These are phyloP conservation scores for Andrena fulva DNA, from an alignment of 2,888 invertebrate genomes.

Conservation along the genomic window DNA sequence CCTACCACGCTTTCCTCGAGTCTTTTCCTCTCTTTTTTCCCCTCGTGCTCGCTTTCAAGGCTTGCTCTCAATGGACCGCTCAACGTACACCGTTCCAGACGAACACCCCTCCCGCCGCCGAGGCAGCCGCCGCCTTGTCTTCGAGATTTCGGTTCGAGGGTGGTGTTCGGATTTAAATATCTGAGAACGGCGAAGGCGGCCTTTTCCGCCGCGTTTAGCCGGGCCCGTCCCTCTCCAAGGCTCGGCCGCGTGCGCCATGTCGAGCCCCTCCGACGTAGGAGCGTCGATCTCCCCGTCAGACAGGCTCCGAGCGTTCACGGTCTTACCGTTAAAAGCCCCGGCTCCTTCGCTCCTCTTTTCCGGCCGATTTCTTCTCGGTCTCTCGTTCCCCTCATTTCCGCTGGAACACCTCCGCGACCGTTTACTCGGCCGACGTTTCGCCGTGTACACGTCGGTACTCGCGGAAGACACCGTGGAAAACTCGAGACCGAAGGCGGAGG, in stretches of 20 bases:
- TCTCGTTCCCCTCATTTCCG: slow-evolving; percentile 54
- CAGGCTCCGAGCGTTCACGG: slow-evolving; percentile 57
- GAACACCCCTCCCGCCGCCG: slow-evolving; percentile 22
- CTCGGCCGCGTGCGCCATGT: slow-evolving; percentile 39
- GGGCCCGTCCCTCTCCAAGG: slow-evolving; percentile 42
- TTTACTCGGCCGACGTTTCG: slow-evolving; percentile 27
- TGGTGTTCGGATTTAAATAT: slow-evolving; percentile 76
- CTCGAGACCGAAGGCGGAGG: slow-evolving; percentile 2
- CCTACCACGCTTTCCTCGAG: slow-evolving; percentile 13
- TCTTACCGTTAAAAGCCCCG: slow-evolving; percentile 66
- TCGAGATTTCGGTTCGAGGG: slow-evolving; percentile 65
- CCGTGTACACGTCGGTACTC: slow-evolving; percentile 17
- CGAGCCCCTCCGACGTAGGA: slow-evolving; percentile 38
- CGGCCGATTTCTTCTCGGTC: slow-evolving; percentile 50
- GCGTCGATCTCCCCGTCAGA: slow-evolving; percentile 71
- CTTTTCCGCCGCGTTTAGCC: slow-evolving; percentile 60
- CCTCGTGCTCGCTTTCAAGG: slow-evolving; percentile 15
- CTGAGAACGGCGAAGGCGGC: slow-evolving; percentile 60
- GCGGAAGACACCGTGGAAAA: not conserved
- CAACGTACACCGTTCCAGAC: slow-evolving; percentile 51
- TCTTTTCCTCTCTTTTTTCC: slow-evolving; percentile 22
- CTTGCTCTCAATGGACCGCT: slow-evolving; percentile 41
- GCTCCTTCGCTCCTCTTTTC: slow-evolving; percentile 49
- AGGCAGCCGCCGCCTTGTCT: slow-evolving; percentile 23
- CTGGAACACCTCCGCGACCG: slow-evolving; percentile 51